Conservation (phyloP, 2,797 vertebrate species). For the Natrix natrix region DNA sequence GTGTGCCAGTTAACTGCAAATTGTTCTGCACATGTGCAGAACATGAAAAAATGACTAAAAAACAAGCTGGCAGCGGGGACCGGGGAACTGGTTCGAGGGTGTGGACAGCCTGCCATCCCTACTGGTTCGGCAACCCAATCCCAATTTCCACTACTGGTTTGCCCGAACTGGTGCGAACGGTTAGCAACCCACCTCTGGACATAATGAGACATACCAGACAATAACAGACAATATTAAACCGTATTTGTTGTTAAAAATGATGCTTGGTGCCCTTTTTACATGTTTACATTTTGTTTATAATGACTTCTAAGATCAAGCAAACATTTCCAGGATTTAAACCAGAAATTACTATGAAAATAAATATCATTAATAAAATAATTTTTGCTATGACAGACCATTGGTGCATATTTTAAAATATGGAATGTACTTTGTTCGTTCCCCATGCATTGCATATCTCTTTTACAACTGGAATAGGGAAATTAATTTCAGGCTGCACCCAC, state of each 20-base stretch:
- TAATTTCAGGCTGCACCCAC: slow-evolving; percentile 30
- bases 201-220: too few relatives aligned
- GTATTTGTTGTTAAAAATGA: not conserved
- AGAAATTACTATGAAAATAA: slow-evolving; percentile 24
- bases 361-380: slow-evolving; percentile 30
- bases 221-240: not conserved
- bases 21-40: too few relatives aligned
- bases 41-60: too few relatives aligned
- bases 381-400: slow-evolving; percentile 21
- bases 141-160: too few relatives aligned
- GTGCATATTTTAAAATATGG: slow-evolving; percentile 1
- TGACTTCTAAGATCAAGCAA: not conserved
- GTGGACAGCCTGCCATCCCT: too few relatives aligned
- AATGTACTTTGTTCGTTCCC: not conserved
- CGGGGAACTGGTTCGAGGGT: too few relatives aligned
- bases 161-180: too few relatives aligned
- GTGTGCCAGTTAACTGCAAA: too few relatives aligned
- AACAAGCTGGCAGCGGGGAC: too few relatives aligned
- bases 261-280: not conserved
- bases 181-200: too few relatives aligned
- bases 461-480: not conserved
- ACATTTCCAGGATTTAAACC: slow-evolving; percentile 17
- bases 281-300: not conserved
- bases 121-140: too few relatives aligned
- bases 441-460: slow-evolving; percentile 31